Evolutionary conservation across 64 coral and sea anemone species (phyloP), one percentile per base, ranked within the genome.

Genomic region (Orbicella faveolata): DNA sequence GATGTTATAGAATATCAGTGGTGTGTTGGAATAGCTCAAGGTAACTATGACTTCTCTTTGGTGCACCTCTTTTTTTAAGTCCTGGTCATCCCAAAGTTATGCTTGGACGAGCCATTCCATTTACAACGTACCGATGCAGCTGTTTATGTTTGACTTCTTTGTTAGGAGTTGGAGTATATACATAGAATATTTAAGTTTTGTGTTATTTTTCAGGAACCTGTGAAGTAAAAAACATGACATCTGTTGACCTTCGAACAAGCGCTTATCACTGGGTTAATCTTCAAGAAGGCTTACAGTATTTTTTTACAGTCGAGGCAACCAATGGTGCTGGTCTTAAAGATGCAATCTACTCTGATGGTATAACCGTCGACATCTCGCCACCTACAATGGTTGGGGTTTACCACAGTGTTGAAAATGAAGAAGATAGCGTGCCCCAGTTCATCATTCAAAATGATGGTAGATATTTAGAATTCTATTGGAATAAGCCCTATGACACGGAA

Each of bases 11-110:
- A 96, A 57, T 96, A 96, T 81, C 52, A 77, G 0, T 96, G 94
- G 94, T 96, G 94, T 48, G 41, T 96, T 30, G 94, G 94, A 11
- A 87, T 59, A 75, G 64, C 67, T 16, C 91, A 96, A 77, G 91
- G 94, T 93, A 90, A 91, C 44, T 9, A 87, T 61, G 92, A 88
- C 15, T 66, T 91, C 20, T 35, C 18, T 67, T 67, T 65, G 12
- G 8, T 65, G 4, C 30, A 30, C 30, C 30, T 21, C 10, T 53
- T 53, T 53, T 4, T 53, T 53, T 6, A 53, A 53, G 52, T 53
- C 4, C 52, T 53, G 4, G 4, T 4, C 52, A 6, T 53, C 4
- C 52, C 52, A 53, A 30, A 30, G 30, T 30, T 30, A 53, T 10
- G 4, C 4, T 53, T 53, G 52, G 52, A 10, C 52, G 10, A 53